These are phyloP conservation scores for Lasioglossum lativentre DNA, from an alignment of 2,888 invertebrate species.

Conservation along the genomic window DNA sequence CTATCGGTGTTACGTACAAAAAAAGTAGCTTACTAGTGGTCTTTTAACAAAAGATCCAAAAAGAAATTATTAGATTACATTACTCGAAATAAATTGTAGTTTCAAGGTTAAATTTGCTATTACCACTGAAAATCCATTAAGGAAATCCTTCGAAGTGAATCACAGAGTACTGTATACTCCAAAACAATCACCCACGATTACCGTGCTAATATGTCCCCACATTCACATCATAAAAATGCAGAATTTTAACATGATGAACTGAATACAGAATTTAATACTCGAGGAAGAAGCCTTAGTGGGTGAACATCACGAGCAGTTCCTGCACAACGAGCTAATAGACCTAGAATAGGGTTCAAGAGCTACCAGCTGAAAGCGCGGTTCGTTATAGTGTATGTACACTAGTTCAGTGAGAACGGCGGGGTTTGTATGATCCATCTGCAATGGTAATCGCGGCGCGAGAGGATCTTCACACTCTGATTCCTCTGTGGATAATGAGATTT, in stretches of 20 bases:
- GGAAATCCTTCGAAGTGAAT: background rate
- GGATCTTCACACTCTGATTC: slow-evolving; percentile 49
- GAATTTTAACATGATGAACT: background rate
- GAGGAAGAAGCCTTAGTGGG: background rate
- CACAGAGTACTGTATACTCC: background rate
- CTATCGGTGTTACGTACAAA: no score
- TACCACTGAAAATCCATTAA: no score
- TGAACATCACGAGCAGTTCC: background rate
- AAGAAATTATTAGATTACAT: background rate
- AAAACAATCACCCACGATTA: background rate
- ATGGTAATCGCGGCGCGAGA: slow-evolving; percentile 27
- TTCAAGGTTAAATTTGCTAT: background rate
- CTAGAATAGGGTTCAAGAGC: background rate
- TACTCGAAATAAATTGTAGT: background rate
- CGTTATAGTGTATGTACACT: background rate
- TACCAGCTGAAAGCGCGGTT: background rate
- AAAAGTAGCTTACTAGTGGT: no score
- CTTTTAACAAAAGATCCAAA: no score
- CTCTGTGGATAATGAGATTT: slow-evolving; percentile 14
- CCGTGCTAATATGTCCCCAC: background rate
- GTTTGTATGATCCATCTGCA: background rate
- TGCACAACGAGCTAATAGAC: background rate
- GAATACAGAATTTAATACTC: background rate
- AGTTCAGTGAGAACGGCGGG: slow-evolving; percentile 1
- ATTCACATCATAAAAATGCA: background rate